Conservation (phyloP, 2,888 invertebrate species). For the Watsonalla binaria region DNA sequence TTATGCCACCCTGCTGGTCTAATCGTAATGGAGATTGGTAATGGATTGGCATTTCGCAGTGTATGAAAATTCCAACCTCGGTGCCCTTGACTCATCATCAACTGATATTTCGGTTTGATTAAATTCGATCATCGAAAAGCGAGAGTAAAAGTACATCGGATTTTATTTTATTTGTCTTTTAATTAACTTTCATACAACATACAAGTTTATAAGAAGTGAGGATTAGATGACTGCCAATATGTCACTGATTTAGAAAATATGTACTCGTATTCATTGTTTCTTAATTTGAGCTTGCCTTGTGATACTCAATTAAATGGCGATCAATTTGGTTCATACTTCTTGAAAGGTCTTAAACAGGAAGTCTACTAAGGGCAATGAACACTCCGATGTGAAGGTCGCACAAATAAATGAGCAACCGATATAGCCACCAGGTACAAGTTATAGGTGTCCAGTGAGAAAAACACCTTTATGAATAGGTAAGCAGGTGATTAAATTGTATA, state of each 20-base stretch:
- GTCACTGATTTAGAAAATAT: not conserved
- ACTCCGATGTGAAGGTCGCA: constrained; percentile 50
- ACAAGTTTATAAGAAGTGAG: no score
- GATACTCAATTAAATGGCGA: constrained; percentile 29
- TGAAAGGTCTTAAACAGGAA: constrained; percentile 47
- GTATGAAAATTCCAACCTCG: no score
- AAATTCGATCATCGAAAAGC: no score
- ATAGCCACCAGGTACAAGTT: constrained; percentile 9
- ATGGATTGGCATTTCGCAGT: no score
- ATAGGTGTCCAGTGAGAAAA: not conserved
- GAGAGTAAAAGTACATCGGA: no score
- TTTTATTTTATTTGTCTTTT: no score
- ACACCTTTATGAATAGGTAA: constrained; percentile 2
- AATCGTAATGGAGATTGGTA: no score
- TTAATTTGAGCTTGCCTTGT: constrained; percentile 13
- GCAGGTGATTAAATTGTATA: not conserved
- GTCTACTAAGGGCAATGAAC: constrained; percentile 59
- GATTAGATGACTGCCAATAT: no score
- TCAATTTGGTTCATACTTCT: constrained; percentile 35
- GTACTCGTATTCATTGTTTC: not conserved
- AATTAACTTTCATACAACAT: no score
- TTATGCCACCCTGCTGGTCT: no score
- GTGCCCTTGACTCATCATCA: no score
- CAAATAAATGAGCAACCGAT: constrained; percentile 32
- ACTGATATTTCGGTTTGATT: no score